Percentiles rank a stretch among this genome's conserved stretches.
Evolutionary conservation across 1,140 invertebrate genomes (phyloP).

Genomic region (Drosophila pallidifrons): DNA sequence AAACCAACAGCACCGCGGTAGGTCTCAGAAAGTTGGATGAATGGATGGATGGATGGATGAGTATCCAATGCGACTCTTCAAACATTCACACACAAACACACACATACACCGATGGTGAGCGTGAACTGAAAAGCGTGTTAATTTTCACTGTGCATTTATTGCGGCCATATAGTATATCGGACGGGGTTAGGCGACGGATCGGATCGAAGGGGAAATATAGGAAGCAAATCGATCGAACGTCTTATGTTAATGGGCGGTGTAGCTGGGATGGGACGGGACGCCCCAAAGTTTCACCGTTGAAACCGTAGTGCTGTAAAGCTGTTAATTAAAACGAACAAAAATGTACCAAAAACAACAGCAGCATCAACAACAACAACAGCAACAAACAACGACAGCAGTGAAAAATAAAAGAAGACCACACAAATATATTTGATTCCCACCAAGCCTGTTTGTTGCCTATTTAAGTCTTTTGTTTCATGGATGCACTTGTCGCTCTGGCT

Average conservation of each 20-base stretch:
- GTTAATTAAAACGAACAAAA: constrained; percentile 78
- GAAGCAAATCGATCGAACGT: constrained; percentile 69
- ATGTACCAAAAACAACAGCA: constrained; percentile 53
- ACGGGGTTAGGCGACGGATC: not conserved
- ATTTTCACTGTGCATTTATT: constrained; percentile 83
- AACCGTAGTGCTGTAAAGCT: constrained; percentile 72
- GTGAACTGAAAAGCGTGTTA: constrained; percentile 83
- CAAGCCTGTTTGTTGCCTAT: constrained; percentile 53
- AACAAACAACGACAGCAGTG: constrained; percentile 21
- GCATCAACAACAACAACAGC: constrained; percentile 51
- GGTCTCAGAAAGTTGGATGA: constrained; percentile 48
- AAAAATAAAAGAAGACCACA: constrained; percentile 58
- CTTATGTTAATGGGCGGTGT: constrained; percentile 75
- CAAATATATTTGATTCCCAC: constrained; percentile 67
- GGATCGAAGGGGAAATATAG: constrained; percentile 18
- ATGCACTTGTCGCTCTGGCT: constrained; percentile 46
- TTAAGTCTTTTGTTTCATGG: constrained; percentile 49
- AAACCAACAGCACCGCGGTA: constrained; percentile 60
- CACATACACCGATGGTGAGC: constrained; percentile 35
- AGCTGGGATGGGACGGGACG: constrained; percentile 24
- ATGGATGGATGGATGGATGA: constrained; percentile 28
- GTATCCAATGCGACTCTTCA: constrained; percentile 27
- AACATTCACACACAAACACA: constrained; percentile 48
- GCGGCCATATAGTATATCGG: constrained; percentile 62
- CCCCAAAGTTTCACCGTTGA: constrained; percentile 77